Evolutionary conservation across 2,113 vertebrate species (phyloP), one percentile per base, ranked within the genome.

Genomic region (Eretmochelys imbricata): DNA sequence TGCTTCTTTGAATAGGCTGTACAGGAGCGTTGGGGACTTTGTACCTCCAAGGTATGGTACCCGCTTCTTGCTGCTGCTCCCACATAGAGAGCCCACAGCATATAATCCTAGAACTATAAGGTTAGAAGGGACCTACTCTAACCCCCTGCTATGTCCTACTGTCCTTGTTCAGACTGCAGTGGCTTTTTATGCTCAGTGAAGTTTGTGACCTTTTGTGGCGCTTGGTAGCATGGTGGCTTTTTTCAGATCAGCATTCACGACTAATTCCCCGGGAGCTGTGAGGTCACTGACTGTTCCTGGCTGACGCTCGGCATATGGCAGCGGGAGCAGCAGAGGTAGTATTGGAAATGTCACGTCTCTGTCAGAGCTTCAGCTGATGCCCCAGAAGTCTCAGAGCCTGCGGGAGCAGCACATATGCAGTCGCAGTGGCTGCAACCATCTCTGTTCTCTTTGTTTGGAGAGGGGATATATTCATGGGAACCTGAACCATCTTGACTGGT

Each of bases 381-480:
- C 75, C 55, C 35, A 75, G 48, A 53, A 65, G 8, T 25, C 82
- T 46, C 35, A 84, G n/a, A 84, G 89, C 1, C 25, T 29, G 65
- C 8, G 46, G 57, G 75, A 85, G 4, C 54, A 1, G 31, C 4
- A 4, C 5, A 9, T 38, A n/a, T 35, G 1, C 10, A 0, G 12
- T 12, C 5, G 6, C 4, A 48, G 79, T 49, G 75, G 8, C 81
- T 83, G 57, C 38, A 75, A 3, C 55, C 65, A 29, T 87, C 76
- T 90, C 81, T 57, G 91, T 82, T 57, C 11, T 0, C 91, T 95
- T 86, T 1, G 9, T 14, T 49, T 50, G 80, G 69, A 17, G 69
- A 78, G 35, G 35, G 29, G 5, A 0, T 3, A 1, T 4, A 13
- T 17, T 82, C 46, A 0, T 3, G 3, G 89, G 49, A 82, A 80